Evolutionary conservation across 2,888 invertebrate genomes (phyloP).

Genomic region (Scrobipalpa atriplicella): DNA sequence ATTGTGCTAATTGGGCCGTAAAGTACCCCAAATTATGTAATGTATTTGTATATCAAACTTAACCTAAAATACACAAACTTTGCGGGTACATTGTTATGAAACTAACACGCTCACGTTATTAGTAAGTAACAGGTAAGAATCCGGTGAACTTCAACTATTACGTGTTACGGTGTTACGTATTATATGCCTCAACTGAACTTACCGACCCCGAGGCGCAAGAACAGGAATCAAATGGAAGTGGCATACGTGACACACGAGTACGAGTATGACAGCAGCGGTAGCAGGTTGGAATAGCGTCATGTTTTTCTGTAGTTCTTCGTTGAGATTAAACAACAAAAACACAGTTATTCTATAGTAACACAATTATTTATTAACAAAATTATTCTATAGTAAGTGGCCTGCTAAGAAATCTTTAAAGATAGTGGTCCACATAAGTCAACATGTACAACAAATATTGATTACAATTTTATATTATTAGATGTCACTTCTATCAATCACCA

Average conservation of each 20-base stretch:
- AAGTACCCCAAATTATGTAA: too few species aligned
- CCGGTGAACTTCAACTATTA: slow-evolving; percentile 11
- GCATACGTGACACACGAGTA: background rate
- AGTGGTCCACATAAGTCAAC: too few species aligned
- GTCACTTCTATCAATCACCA: background rate
- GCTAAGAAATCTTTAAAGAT: too few species aligned
- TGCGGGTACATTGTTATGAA: background rate
- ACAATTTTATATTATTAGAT: background rate
- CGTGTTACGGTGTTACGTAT: background rate
- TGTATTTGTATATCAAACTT: background rate
- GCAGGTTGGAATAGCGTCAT: too few species aligned
- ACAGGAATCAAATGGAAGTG: background rate
- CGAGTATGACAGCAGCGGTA: background rate
- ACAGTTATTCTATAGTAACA: too few species aligned
- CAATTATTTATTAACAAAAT: too few species aligned
- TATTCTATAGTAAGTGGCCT: too few species aligned
- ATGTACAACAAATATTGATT: too few species aligned
- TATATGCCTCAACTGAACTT: slow-evolving; percentile 4
- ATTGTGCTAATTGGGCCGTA: background rate
- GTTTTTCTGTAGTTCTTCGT: too few species aligned
- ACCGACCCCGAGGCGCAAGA: background rate
- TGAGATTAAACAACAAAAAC: too few species aligned
- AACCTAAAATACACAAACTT: background rate
- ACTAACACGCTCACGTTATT: slow-evolving; percentile 21
- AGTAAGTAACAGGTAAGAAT: slow-evolving; percentile 1